phyloP scores from a whole-genome alignment of 2,888 invertebrate species.

The Xanthorhoe spadicearia region DNA sequence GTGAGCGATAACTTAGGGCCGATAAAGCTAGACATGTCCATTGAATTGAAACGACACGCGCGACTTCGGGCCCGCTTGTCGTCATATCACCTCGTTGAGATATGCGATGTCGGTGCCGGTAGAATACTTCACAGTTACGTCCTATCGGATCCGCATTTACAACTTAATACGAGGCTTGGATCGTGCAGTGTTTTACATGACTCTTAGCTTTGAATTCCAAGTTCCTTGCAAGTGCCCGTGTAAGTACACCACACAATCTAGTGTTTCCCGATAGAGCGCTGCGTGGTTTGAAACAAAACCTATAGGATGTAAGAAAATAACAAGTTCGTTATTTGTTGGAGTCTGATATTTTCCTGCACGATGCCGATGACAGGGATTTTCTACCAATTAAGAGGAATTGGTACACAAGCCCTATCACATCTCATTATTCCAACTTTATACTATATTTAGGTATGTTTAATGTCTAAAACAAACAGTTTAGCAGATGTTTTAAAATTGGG shows the following conservation, averaged over 20 bases:
- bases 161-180: constrained; percentile 54
- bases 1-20: constrained; percentile 57
- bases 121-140: constrained; percentile 30
- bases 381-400: too few relatives aligned
- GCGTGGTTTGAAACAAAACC: constrained; percentile 10
- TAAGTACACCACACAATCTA: constrained; percentile 18
- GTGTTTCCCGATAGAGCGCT: constrained; percentile 16
- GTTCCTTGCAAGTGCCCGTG: constrained; percentile 25
- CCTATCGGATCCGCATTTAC: constrained; percentile 54
- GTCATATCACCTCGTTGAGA: constrained; percentile 48
- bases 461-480: too few relatives aligned
- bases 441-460: not conserved
- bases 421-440: not conserved
- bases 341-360: constrained; percentile 3
- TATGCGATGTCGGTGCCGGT: constrained; percentile 35
- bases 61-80: constrained; percentile 52
- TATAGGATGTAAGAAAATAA: constrained; percentile 17
- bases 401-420: too few relatives aligned
- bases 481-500: too few relatives aligned
- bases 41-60: constrained; percentile 61
- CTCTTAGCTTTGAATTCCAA: constrained; percentile 26
- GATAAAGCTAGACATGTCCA: constrained; percentile 58
- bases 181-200: constrained; percentile 58
- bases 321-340: constrained; percentile 10
- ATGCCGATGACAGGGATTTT: not conserved